Conservation (phyloP, 2,113 vertebrate genomes). For the Ictalurus furcatus region DNA sequence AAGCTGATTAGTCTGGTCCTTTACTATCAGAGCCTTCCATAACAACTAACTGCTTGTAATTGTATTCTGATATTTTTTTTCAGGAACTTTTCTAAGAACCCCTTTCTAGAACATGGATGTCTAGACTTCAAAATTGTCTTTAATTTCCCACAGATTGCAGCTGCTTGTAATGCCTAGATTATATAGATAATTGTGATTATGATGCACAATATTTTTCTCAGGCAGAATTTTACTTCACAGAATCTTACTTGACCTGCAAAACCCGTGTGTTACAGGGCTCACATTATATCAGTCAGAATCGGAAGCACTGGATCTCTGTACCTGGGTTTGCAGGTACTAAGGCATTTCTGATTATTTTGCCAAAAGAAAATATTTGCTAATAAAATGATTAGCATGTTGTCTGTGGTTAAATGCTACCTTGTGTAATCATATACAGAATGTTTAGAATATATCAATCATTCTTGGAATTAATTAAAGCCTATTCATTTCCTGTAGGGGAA, state of each 20-base stretch:
- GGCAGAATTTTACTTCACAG: neutral
- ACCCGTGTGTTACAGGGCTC: neutral
- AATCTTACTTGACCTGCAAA: neutral
- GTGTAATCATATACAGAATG: neutral
- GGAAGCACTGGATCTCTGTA: neutral
- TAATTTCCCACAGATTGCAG: conserved; percentile 5
- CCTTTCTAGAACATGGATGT: neutral
- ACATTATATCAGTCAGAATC: neutral
- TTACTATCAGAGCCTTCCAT: neutral
- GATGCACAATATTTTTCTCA: neutral
- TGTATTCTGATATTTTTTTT: neutral
- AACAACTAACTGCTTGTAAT: neutral
- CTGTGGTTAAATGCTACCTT: neutral
- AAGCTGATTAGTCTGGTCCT: conserved; percentile 5
- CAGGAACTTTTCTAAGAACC: neutral
- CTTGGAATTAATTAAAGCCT: no score
- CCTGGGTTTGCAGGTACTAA: neutral
- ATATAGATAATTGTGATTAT: conserved; percentile 8
- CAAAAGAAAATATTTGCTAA: neutral
- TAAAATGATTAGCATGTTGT: neutral
- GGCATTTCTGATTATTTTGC: neutral
- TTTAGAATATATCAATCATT: no score
- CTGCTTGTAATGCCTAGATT: neutral
- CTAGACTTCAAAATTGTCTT: conserved; percentile 18
- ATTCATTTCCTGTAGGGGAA: no score